These are phyloP conservation scores for Numenius arquata DNA, from an alignment of 2,113 vertebrate species.

Conservation along the genomic window DNA sequence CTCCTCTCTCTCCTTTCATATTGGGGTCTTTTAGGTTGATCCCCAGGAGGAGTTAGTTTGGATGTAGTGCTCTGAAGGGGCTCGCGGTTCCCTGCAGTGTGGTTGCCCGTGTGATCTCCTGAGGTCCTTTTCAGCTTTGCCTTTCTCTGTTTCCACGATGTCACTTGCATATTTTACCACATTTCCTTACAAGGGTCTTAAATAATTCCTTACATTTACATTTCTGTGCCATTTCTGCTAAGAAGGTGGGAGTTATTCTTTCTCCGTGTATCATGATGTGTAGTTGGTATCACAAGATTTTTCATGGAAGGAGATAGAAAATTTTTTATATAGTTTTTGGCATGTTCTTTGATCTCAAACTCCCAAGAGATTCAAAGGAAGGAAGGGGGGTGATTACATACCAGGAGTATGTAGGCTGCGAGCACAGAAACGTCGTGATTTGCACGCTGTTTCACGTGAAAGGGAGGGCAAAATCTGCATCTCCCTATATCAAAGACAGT, in stretches of 20 bases:
- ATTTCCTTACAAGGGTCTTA: not conserved
- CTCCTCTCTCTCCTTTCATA: accelerated
- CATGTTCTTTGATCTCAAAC: not conserved
- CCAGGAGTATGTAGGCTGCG: not conserved
- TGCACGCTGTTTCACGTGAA: accelerated
- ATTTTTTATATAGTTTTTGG: not conserved
- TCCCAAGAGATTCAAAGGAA: not conserved
- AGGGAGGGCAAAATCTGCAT: not conserved
- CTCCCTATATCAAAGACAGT: accelerated
- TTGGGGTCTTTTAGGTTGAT: no score
- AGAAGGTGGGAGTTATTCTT: not conserved
- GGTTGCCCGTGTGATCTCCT: accelerated
- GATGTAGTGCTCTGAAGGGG: not conserved
- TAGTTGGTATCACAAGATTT: not conserved
- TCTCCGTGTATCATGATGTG: accelerated
- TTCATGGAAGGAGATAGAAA: not conserved
- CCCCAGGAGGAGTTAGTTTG: not conserved
- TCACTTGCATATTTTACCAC: not conserved
- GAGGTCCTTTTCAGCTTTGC: not conserved
- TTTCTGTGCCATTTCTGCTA: not conserved
- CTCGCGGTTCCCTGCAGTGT: accelerated
- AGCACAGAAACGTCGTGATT: not conserved
- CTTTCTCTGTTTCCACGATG: not conserved
- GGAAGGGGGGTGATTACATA: not conserved
- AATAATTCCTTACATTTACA: not conserved